Evolutionary conservation across 2,888 invertebrate species (phyloP), one percentile per base, ranked within the genome.

Genomic region (Heliconius sara): DNA sequence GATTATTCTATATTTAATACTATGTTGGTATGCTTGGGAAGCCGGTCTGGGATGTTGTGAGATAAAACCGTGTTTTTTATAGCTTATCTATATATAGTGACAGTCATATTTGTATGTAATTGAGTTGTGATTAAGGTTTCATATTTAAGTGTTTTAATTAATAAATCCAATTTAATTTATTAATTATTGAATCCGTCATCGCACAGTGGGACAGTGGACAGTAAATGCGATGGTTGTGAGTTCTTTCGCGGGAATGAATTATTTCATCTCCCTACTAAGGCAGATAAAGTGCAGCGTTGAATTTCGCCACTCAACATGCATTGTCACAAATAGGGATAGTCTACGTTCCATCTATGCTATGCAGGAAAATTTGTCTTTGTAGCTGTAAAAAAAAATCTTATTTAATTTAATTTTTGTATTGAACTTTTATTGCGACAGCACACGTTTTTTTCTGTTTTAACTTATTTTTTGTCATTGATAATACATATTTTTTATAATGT

Each of bases 1-100:
- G 47, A 77, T 81, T 81, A 77, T 78, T n/a, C 66, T 75, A 67
- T 67, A 43, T 78, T 43, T 43, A 2, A n/a, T 43, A 25, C 25
- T 65, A 25, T 34, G n/a, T 30, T 63, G 3, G 30, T 74, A 47
- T 47, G 34, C 63, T 25, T n/a, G n/a, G 63, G 60, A 72, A 52
- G 60, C 34, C 34, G 25, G 34, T 19, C 19, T 43, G 19, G 25
- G 39, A 65, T 7, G 43, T 65, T 65, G 43, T 74, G 6, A 22
- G 25, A 43, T 74, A 75, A 75, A 65, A 65, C 10, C 25, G 12
- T 27, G 19, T 22, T 65, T 22, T 65, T 75, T 65, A 75, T 65
- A 12, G 27, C 39, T 2, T 65, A 65, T 39, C 22, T 13, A 34
- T 75, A 12, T 43, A 65, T n/a, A 65, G 43, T 75, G 43, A 75